These are phyloP conservation scores for Branchinecta lynchi DNA, from an alignment of 1,140 invertebrate species.

Conservation along the genomic window DNA sequence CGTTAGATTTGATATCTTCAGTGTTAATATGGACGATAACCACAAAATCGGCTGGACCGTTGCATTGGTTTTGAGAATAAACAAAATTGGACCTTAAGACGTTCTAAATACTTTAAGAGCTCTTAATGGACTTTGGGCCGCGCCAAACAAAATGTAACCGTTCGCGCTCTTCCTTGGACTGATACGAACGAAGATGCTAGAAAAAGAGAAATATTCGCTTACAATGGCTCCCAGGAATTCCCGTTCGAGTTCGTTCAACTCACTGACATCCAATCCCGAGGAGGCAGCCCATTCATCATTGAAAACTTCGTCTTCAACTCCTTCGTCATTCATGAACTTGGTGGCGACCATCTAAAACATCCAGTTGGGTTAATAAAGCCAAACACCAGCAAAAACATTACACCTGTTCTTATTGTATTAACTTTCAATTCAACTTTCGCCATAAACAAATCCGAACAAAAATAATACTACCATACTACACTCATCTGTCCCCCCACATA, in stretches of 20 bases:
- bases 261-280: conserved; percentile 49
- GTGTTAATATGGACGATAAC: too few species aligned
- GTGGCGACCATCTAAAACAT: conserved; percentile 74
- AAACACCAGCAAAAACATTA: conserved; percentile 13
- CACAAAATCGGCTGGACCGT: too few species aligned
- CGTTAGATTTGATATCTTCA: too few species aligned
- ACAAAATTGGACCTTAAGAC: too few species aligned
- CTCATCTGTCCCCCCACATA: background rate
- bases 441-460: conserved; percentile 15
- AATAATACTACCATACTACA: conserved; percentile 25
- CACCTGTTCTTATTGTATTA: conserved; percentile 12
- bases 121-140: too few species aligned
- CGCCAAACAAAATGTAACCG: too few species aligned
- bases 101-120: too few species aligned
- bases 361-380: conserved; percentile 24
- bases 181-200: too few species aligned
- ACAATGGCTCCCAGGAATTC: conserved; percentile 81
- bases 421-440: background rate
- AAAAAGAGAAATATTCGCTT: conserved; percentile 33
- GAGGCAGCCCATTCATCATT: conserved; percentile 75
- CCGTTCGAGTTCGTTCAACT: conserved; percentile 66
- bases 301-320: conserved; percentile 71
- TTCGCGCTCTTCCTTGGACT: too few species aligned
- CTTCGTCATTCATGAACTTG: conserved; percentile 84
- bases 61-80: too few species aligned